phyloP scores from a whole-genome alignment of 2,888 invertebrate species.

The Cancer borealis region DNA sequence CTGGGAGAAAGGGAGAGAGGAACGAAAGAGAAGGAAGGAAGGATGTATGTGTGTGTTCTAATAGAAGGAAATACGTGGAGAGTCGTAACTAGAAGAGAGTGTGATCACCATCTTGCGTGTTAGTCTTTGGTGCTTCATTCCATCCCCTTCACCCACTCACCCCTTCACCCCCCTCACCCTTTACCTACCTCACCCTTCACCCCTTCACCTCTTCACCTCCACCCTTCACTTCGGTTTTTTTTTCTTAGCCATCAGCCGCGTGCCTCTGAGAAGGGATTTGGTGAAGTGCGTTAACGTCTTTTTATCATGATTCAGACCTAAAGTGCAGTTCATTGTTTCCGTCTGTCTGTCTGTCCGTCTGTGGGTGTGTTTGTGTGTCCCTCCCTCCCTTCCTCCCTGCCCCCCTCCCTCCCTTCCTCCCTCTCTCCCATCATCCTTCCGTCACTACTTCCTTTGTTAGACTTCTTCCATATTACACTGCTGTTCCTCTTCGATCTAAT shows the following conservation, averaged over 20 bases:
- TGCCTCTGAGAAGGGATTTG: neutral
- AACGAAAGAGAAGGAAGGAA: neutral
- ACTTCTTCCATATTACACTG: neutral
- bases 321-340: constrained; percentile 12
- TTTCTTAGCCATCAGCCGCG: neutral
- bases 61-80: neutral
- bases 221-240: neutral
- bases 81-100: neutral
- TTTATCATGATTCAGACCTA: neutral
- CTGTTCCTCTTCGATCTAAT: constrained; percentile 28
- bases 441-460: neutral
- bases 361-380: neutral
- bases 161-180: neutral
- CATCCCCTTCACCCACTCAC: neutral
- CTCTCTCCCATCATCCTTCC: neutral
- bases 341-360: neutral
- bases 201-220: neutral
- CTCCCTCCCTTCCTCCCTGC: constrained; percentile 12
- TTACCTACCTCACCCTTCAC: no score
- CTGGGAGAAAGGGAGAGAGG: neutral
- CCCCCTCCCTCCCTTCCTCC: neutral
- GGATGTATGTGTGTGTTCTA: neutral
- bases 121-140: neutral
- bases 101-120: constrained; percentile 7
- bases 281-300: neutral